Evolutionary conservation across 1,140 invertebrate genomes (phyloP), one percentile per base, ranked within the genome.

Genomic region (Pollicipes pollicipes): DNA sequence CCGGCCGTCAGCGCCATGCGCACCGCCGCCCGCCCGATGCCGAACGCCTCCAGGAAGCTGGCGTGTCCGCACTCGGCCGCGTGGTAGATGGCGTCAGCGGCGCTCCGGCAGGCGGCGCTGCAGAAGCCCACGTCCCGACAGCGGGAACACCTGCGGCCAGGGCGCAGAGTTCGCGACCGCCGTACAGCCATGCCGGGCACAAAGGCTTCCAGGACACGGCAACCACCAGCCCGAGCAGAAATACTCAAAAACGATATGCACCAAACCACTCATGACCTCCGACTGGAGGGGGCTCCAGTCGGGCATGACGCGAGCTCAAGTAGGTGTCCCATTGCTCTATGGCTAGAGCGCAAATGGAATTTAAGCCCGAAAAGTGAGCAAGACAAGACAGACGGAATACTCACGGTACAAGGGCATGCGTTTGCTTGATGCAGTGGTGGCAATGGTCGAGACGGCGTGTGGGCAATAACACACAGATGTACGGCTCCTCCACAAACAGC

Each of bases 41-140:
- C 45, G 45, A 58, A 58, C 27, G 64, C 64, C 27, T 28, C 27
- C 64, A 66, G 64, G 28, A 29, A 29, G 3, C 2, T 1, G 3
- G 28, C 64, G 3, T 29, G 28, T 21, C 64, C 64, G 27, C 64
- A 66, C 64, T 66, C 64, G 64, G n/a, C 4, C 64, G 64, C 64
- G 64, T 66, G 64, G 27, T 66, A 29, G 28, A 8, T 21, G 28
- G 64, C 64, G 10, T 10, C 64, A 10, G 64, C 64, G 1, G 3
- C 27, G 64, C 26, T 24, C n/a, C 64, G 64, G 28, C 64, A 66
- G 27, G 64, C 64, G 27, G n/a, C 64, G 28, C 64, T 66, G 64
- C 64, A 66, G 64, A 66, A 66, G 27, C 64, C 64, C 64, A 66
- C 64, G 64, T 66, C 64, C n/a, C n/a, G 28, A 24, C 64, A 66